These are phyloP conservation scores for Pseudachorutes palmiensis DNA, from an alignment of 1,140 invertebrate genomes.

Conservation along the genomic window DNA sequence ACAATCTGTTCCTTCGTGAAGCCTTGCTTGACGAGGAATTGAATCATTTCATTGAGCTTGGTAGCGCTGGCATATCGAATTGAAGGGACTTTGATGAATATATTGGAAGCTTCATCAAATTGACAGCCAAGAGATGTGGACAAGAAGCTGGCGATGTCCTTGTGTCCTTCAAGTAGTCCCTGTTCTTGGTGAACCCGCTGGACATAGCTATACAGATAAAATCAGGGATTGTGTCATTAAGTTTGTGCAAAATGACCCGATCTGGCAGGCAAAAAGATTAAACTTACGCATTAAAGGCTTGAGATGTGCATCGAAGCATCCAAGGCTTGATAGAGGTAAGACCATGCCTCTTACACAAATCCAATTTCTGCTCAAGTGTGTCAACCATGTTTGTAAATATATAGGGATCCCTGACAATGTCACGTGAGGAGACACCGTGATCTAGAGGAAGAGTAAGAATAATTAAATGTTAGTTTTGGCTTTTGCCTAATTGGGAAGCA, in stretches of 20 bases:
- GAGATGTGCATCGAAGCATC: constrained; percentile 48
- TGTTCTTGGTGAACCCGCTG: background rate
- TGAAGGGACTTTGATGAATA: constrained; percentile 45
- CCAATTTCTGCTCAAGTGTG: constrained; percentile 42
- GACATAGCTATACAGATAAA: background rate
- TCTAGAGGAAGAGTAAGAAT: constrained; percentile 23
- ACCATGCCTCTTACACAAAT: constrained; percentile 43
- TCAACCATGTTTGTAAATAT: constrained; percentile 45
- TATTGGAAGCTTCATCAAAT: constrained; percentile 30
- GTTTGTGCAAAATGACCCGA: background rate
- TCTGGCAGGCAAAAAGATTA: constrained; percentile 20
- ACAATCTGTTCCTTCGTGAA: constrained; percentile 46
- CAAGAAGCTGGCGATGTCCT: background rate
- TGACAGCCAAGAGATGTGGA: background rate
- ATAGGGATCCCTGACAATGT: constrained; percentile 48
- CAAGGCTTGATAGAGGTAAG: constrained; percentile 49
- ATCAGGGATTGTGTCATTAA: no score
- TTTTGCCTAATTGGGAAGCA: background rate
- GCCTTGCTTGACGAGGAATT: constrained; percentile 46
- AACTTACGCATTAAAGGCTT: constrained; percentile 32
- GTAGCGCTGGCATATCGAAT: constrained; percentile 45
- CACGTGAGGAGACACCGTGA: constrained; percentile 43
- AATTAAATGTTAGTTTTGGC: background rate
- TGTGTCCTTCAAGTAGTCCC: background rate
- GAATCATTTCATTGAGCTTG: constrained; percentile 48